A percentile compares a stretch with the other conserved stretches of the same genome.
Conservation (phyloP, 2,888 invertebrate genomes). For the Pristionchus exspectatus region DNA sequence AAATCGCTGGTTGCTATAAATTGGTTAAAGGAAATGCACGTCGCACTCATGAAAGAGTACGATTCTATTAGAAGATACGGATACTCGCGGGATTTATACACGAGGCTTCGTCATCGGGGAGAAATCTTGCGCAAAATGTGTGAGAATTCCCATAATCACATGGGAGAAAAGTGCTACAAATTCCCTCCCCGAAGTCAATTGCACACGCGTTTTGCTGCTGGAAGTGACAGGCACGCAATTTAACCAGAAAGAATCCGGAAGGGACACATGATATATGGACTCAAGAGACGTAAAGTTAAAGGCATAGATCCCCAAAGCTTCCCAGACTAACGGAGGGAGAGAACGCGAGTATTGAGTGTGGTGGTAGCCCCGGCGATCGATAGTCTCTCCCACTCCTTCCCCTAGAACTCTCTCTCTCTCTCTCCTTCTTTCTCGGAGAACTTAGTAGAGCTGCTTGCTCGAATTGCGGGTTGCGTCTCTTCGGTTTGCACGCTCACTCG, state of each 20-base stretch:
- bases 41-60: too few relatives aligned
- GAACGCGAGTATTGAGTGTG: conserved; percentile 8
- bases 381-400: neutral
- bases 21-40: too few relatives aligned
- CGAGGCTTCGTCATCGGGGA: neutral
- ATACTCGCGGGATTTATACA: too few relatives aligned
- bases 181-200: neutral
- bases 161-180: neutral
- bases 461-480: neutral
- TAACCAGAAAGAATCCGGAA: too few relatives aligned
- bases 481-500: neutral
- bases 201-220: neutral
- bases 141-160: neutral
- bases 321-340: neutral
- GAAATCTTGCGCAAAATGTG: neutral
- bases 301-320: too few relatives aligned
- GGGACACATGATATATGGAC: too few relatives aligned
- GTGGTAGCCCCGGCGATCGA: neutral
- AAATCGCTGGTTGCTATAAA: too few relatives aligned
- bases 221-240: neutral
- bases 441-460: neutral
- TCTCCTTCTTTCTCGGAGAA: neutral
- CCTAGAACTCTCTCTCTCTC: neutral
- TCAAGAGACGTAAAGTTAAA: too few relatives aligned
- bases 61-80: too few relatives aligned